A percentile compares a stretch with the other conserved stretches of the same genome.
These are phyloP conservation scores for Tenodera sinensis DNA, from an alignment of 2,888 invertebrate species.

Conservation along the genomic window DNA sequence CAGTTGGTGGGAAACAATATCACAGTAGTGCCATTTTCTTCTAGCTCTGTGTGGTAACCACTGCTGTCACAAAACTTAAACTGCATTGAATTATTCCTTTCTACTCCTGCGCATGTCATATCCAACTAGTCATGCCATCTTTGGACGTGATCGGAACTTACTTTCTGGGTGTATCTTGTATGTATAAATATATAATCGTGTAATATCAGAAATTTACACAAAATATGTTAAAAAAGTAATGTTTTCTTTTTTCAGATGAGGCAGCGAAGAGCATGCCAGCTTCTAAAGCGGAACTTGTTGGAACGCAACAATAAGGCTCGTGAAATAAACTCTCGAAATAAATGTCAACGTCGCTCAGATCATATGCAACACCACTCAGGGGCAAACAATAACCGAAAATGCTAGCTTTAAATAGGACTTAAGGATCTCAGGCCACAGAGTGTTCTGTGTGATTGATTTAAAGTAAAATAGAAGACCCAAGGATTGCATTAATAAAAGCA, in stretches of 20 bases:
- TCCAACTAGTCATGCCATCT: too few relatives aligned
- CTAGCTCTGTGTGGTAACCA: too few relatives aligned
- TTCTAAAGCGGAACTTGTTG: constrained; percentile 50
- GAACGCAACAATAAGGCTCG: constrained; percentile 55
- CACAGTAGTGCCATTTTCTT: too few relatives aligned
- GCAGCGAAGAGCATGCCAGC: constrained; percentile 48
- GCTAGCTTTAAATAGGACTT: constrained; percentile 40
- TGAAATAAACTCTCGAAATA: constrained; percentile 51
- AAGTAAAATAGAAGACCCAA: not conserved
- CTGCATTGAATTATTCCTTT: too few relatives aligned
- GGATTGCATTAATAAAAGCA: not conserved
- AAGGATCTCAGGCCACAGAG: constrained; percentile 25
- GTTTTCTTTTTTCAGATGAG: constrained; percentile 41
- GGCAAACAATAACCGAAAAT: constrained; percentile 61
- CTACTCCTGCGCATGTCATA: too few relatives aligned
- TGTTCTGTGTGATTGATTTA: not conserved
- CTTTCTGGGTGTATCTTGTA: too few relatives aligned
- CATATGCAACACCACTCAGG: constrained; percentile 53
- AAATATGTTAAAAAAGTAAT: constrained; percentile 46
- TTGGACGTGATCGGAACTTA: too few relatives aligned
- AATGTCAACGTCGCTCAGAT: constrained; percentile 54
- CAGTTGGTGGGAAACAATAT: too few relatives aligned
- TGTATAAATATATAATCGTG: too few relatives aligned
- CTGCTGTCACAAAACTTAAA: too few relatives aligned
- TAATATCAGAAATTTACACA: not conserved